A percentile compares a stretch with the other conserved stretches of the same genome.
Evolutionary conservation across 2,797 vertebrate genomes (phyloP).

Genomic region (Sebastes trivittatus): DNA sequence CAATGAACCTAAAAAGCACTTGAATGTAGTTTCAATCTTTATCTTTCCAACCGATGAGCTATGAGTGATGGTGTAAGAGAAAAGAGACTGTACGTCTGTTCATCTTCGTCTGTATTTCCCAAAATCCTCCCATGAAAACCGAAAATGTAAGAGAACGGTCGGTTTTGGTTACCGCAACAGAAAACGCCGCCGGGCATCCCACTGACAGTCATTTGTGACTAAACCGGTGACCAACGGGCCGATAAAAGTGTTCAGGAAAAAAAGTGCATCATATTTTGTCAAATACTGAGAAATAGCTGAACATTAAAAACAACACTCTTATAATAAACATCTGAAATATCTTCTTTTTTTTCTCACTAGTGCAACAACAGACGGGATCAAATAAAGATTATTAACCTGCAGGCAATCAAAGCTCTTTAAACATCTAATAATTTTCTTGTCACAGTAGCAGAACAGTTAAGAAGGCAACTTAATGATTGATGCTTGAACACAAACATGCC

Average conservation of each 20-base stretch:
- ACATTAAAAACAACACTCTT: slow-evolving; percentile 83
- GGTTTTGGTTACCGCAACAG: slow-evolving; percentile 24
- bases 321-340: slow-evolving; percentile 82
- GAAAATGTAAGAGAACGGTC: slow-evolving; percentile 12
- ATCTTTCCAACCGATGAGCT: slow-evolving; percentile 33
- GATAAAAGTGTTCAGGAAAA: slow-evolving; percentile 67
- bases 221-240: slow-evolving; percentile 37
- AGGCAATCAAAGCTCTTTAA: slow-evolving; percentile 85
- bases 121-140: slow-evolving; percentile 14
- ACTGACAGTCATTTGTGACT: slow-evolving; percentile 20
- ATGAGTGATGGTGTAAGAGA: slow-evolving; percentile 29
- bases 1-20: slow-evolving; percentile 66
- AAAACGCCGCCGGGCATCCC: slow-evolving; percentile 18
- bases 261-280: slow-evolving; percentile 82
- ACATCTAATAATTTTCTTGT: slow-evolving; percentile 81
- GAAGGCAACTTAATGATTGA: slow-evolving; percentile 88
- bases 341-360: slow-evolving; percentile 74
- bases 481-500: slow-evolving; percentile 88
- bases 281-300: slow-evolving; percentile 80
- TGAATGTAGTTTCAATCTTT: slow-evolving; percentile 38
- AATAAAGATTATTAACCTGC: slow-evolving; percentile 79
- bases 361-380: slow-evolving; percentile 82
- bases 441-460: slow-evolving; percentile 85
- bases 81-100: slow-evolving; percentile 28
- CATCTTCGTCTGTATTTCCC: slow-evolving; percentile 33